These are phyloP conservation scores for Deroplatys truncata DNA, from an alignment of 2,888 invertebrate species.

Conservation along the genomic window DNA sequence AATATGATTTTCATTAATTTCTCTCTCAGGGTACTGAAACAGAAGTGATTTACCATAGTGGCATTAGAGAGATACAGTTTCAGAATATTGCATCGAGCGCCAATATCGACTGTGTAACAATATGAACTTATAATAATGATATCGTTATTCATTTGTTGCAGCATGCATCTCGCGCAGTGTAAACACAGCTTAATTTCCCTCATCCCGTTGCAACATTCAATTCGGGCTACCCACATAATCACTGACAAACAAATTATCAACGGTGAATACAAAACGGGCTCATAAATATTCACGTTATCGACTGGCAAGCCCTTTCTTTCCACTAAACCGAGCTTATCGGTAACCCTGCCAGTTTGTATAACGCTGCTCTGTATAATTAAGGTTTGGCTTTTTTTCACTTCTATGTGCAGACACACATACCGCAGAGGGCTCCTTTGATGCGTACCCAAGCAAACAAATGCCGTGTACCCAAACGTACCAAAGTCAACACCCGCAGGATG, in stretches of 20 bases:
- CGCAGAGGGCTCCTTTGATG: no score
- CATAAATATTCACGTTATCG: neutral
- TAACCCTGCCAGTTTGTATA: neutral
- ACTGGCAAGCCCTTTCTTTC: neutral
- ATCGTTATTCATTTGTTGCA: neutral
- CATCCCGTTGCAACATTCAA: neutral
- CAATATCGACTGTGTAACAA: neutral
- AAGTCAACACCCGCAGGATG: no score
- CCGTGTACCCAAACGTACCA: no score
- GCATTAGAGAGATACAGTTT: no score
- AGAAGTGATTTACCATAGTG: no score
- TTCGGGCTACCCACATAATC: neutral
- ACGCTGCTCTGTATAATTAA: neutral
- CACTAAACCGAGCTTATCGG: neutral
- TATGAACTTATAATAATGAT: neutral
- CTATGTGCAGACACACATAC: neutral
- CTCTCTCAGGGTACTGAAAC: no score
- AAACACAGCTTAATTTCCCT: neutral
- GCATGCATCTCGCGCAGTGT: neutral
- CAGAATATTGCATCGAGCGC: no score
- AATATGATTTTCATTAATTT: no score
- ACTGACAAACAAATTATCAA: neutral
- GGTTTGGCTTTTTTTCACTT: neutral
- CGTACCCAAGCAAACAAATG: no score
- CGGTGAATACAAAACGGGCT: neutral